Percentiles rank a stretch among this genome's conserved stretches.
These are phyloP conservation scores for Listronotus oregonensis DNA, from an alignment of 1,140 invertebrate genomes.

Conservation along the genomic window DNA sequence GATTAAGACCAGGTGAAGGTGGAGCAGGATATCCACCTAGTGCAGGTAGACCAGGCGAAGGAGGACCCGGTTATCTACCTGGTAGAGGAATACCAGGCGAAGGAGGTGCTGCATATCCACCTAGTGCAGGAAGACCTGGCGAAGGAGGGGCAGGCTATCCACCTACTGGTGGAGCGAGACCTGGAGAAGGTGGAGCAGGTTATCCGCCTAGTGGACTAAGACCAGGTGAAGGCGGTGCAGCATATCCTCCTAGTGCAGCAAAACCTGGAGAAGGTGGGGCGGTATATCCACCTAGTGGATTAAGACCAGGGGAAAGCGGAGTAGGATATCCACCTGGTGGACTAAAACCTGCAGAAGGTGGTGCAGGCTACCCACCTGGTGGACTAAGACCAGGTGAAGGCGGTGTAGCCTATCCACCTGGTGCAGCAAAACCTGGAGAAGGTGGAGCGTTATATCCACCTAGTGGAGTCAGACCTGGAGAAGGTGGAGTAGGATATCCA, in stretches of 20 bases:
- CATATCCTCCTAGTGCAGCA: slow-evolving; percentile 1
- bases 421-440: slow-evolving; percentile 14
- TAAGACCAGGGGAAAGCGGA: neutral
- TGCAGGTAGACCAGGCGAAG: slow-evolving; percentile 5
- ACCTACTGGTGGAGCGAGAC: neutral
- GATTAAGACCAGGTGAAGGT: neutral
- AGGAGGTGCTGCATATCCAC: slow-evolving; percentile 7
- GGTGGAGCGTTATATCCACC: neutral
- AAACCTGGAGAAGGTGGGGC: neutral
- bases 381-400: slow-evolving; percentile 9
- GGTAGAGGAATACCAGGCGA: neutral
- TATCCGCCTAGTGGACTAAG: neutral
- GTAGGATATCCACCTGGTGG: slow-evolving; percentile 4
- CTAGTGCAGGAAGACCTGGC: slow-evolving; percentile 6
- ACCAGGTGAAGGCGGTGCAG: slow-evolving; percentile 9
- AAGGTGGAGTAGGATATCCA: slow-evolving; percentile 10
- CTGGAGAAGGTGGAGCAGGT: slow-evolving; percentile 1
- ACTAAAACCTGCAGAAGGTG: slow-evolving; percentile 17
- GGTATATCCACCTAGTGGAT: slow-evolving; percentile 1
- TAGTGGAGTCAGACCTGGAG: neutral
- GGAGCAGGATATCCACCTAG: slow-evolving; percentile 32
- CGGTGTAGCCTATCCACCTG: neutral
- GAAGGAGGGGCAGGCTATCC: neutral
- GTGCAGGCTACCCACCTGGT: slow-evolving; percentile 22
- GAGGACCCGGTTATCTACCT: neutral